Conservation (phyloP, 2,797 vertebrate species). For the Ciconia nigra region DNA sequence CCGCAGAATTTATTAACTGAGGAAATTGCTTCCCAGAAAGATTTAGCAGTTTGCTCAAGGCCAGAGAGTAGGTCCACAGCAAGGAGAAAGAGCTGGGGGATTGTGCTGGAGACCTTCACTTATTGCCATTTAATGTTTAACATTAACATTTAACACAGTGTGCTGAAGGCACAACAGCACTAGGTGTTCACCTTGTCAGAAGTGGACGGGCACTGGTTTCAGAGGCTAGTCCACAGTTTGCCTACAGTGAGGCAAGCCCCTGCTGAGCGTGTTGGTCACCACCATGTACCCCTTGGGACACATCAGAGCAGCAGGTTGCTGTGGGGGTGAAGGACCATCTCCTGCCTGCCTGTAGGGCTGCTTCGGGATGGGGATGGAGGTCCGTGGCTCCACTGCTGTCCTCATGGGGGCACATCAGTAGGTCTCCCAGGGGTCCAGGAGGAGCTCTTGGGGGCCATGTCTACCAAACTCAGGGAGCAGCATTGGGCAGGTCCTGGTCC, state of each 20-base stretch:
- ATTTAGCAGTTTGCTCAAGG: slow-evolving; percentile 12
- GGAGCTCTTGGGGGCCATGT: neutral
- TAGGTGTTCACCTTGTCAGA: neutral
- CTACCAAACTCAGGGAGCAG: neutral
- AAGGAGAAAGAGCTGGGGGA: neutral
- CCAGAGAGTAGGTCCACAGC: neutral
- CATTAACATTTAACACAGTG: neutral
- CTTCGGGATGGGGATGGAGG: neutral
- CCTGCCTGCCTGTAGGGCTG: neutral
- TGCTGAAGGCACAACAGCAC: neutral
- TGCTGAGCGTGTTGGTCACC: neutral
- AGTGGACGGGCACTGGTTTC: neutral
- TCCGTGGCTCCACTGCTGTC: accelerated
- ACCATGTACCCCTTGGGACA: accelerated
- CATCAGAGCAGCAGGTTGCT: neutral
- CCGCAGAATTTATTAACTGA: neutral
- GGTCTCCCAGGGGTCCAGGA: neutral
- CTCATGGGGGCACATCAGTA: accelerated
- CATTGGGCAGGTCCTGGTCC: neutral
- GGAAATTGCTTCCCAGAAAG: slow-evolving; percentile 20
- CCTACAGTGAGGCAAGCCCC: neutral
- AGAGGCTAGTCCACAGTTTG: neutral
- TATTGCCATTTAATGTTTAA: neutral
- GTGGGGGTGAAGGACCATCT: neutral
- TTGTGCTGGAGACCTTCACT: neutral